A percentile compares a stretch with the other conserved stretches of the same genome.
Evolutionary conservation across 2,797 vertebrate species (phyloP).

Genomic region (Sebastes oblongus): DNA sequence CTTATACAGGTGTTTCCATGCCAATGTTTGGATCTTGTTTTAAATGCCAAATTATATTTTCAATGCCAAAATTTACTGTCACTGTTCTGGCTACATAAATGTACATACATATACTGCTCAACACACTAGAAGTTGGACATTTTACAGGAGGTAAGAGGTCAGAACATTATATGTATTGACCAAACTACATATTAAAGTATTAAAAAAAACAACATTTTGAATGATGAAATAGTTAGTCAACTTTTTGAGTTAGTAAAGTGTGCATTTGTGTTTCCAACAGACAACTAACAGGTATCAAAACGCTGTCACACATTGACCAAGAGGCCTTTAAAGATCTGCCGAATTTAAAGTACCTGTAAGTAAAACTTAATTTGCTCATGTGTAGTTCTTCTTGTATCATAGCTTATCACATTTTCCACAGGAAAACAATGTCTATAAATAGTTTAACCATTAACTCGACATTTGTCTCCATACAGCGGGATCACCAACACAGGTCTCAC

Average conservation of each 20-base stretch:
- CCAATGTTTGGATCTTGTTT: background rate
- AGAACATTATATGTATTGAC: background rate
- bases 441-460: background rate
- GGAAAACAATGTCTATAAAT: background rate
- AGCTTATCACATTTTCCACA: background rate
- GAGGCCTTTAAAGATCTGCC: conserved; percentile 88
- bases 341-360: conserved; percentile 89
- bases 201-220: background rate
- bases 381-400: background rate
- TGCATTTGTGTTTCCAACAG: conserved; percentile 66
- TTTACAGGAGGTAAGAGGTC: background rate
- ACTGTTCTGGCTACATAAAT: background rate
- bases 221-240: no score
- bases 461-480: conserved; percentile 76
- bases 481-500: conserved; percentile 90
- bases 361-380: conserved; percentile 38
- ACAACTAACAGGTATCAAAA: conserved; percentile 87
- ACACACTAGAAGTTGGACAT: background rate
- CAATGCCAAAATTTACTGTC: background rate
- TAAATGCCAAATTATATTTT: background rate
- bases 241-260: background rate
- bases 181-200: background rate
- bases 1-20: background rate
- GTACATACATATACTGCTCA: background rate
- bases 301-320: conserved; percentile 82